Evolutionary conservation across 2,888 invertebrate species (phyloP).

Genomic region (Antitype chi): DNA sequence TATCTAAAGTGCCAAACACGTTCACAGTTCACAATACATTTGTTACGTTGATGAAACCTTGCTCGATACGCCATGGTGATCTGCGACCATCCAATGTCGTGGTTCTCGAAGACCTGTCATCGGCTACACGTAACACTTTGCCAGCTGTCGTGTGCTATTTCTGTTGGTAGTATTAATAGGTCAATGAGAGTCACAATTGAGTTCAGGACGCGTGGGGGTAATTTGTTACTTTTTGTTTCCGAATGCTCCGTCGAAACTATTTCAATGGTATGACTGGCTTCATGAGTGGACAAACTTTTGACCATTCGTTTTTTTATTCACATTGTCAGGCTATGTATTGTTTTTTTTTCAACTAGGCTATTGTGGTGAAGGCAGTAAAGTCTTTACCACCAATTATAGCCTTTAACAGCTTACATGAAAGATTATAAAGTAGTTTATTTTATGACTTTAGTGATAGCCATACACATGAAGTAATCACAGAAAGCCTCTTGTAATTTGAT

Average conservation of each 20-base stretch:
- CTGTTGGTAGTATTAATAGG: conserved; percentile 58
- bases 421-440: conserved; percentile 20
- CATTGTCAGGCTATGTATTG: neutral
- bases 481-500: conserved; percentile 26
- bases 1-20: conserved; percentile 1
- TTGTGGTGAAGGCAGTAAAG: neutral
- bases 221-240: conserved; percentile 59
- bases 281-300: conserved; percentile 26
- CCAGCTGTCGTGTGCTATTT: conserved; percentile 62
- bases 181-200: conserved; percentile 64
- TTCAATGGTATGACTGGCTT: conserved; percentile 41
- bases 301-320: conserved; percentile 24
- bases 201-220: conserved; percentile 52
- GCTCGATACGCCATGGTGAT: conserved; percentile 4
- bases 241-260: conserved; percentile 46
- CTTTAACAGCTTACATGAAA: conserved; percentile 10
- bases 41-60: neutral
- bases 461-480: conserved; percentile 21
- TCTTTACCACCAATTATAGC: conserved; percentile 11
- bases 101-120: conserved; percentile 44
- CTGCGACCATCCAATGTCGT: conserved; percentile 29
- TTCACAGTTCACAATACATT: neutral
- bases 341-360: neutral
- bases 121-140: conserved; percentile 27
- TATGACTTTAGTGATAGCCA: conserved; percentile 6